Conservation (phyloP, 2,888 invertebrate species). For the Deilephila porcellus region DNA sequence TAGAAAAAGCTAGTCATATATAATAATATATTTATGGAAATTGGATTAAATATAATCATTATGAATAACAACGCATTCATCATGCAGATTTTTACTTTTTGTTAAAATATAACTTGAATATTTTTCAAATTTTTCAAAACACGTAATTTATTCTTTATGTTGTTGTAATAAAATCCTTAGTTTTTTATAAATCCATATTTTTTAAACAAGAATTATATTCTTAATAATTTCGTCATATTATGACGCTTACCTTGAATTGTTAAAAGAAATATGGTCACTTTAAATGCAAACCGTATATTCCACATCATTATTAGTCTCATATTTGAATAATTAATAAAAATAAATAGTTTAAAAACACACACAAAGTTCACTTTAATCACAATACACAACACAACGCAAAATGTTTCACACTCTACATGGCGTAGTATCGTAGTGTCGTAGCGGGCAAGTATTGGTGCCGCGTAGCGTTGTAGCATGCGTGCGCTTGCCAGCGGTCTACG, state of each 20-base stretch:
- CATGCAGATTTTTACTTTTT: too few species aligned
- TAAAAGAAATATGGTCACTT: slow-evolving; percentile 53
- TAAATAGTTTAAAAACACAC: slow-evolving; percentile 33
- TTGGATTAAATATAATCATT: too few species aligned
- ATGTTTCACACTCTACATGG: slow-evolving; percentile 26
- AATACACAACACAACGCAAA: slow-evolving; percentile 42
- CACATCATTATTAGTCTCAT: slow-evolving; percentile 53
- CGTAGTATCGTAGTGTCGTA: slow-evolving; percentile 50
- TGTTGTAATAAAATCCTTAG: too few species aligned
- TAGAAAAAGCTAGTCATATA: background rate
- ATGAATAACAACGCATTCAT: too few species aligned
- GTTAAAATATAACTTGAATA: too few species aligned
- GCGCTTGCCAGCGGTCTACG: slow-evolving; percentile 51
- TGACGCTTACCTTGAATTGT: slow-evolving; percentile 53
- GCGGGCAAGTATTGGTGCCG: slow-evolving; percentile 33
- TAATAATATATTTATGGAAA: too few species aligned
- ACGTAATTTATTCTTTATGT: too few species aligned
- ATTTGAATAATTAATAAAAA: slow-evolving; percentile 40
- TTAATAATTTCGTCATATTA: too few species aligned
- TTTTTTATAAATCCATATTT: too few species aligned
- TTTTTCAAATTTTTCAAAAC: too few species aligned
- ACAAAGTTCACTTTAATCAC: slow-evolving; percentile 42
- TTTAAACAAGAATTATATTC: too few species aligned
- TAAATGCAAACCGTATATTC: slow-evolving; percentile 47
- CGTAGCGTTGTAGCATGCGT: slow-evolving; percentile 37